Evolutionary conservation across 2,888 invertebrate species (phyloP).

Genomic region (Beris morrisii): DNA sequence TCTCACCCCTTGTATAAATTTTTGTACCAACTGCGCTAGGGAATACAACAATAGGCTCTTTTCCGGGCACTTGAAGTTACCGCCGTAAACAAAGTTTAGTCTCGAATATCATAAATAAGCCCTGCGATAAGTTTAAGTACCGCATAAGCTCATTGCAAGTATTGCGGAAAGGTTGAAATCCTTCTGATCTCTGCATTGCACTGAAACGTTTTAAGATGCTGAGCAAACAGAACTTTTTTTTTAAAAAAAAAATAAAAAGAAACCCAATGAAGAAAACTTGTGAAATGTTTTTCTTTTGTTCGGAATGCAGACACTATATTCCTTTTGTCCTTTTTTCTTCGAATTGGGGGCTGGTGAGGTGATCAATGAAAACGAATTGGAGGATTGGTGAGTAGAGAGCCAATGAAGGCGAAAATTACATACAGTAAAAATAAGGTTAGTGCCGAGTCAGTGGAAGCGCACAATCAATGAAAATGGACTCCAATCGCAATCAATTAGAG

Average conservation of each 20-base stretch:
- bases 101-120: slow-evolving; percentile 27
- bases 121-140: slow-evolving; percentile 28
- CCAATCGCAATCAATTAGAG: slow-evolving; percentile 29
- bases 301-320: slow-evolving; percentile 16
- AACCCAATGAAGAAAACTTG: slow-evolving; percentile 20
- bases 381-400: background rate
- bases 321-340: slow-evolving; percentile 18
- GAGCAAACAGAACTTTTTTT: slow-evolving; percentile 32
- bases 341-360: background rate
- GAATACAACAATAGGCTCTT: slow-evolving; percentile 20
- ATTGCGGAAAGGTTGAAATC: slow-evolving; percentile 30
- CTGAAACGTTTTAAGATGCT: slow-evolving; percentile 26
- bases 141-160: slow-evolving; percentile 29
- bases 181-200: slow-evolving; percentile 32
- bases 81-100: slow-evolving; percentile 32
- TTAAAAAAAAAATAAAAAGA: slow-evolving; percentile 8
- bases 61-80: slow-evolving; percentile 21
- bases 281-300: slow-evolving; percentile 32
- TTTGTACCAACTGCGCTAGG: background rate
- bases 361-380: background rate
- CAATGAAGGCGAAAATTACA: slow-evolving; percentile 18
- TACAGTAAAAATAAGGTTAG: slow-evolving; percentile 24
- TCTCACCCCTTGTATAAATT: background rate
- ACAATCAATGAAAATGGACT: slow-evolving; percentile 26
- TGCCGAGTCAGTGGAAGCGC: slow-evolving; percentile 29